A percentile compares a stretch with the other conserved stretches of the same genome.
phyloP scores from a whole-genome alignment of 2,888 invertebrate genomes.

The Habrosyne pyritoides region DNA sequence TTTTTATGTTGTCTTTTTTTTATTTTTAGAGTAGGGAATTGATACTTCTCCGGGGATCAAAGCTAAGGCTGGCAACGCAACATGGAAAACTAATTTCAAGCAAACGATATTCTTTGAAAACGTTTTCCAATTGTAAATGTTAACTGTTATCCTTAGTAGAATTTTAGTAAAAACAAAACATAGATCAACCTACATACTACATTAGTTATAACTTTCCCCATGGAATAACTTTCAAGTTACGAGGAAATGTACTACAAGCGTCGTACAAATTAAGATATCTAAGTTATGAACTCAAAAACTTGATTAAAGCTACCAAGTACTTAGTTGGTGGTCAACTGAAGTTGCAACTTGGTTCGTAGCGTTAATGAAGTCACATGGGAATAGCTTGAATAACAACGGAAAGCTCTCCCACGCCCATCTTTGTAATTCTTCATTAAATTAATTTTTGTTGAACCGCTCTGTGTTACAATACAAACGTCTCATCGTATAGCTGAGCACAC shows the following conservation, averaged over 20 bases:
- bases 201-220: background rate
- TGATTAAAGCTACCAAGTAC: constrained; percentile 1
- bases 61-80: too few relatives aligned
- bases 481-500: too few relatives aligned
- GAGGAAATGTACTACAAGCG: background rate
- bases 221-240: background rate
- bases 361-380: constrained; percentile 6
- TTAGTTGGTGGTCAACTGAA: background rate
- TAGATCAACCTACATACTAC: too few relatives aligned
- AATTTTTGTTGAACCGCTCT: background rate
- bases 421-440: background rate
- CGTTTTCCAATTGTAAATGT: too few relatives aligned
- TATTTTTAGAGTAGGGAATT: too few relatives aligned
- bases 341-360: background rate
- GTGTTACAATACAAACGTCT: too few relatives aligned
- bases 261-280: background rate
- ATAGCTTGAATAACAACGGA: constrained; percentile 5
- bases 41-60: too few relatives aligned
- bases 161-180: too few relatives aligned
- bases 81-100: too few relatives aligned
- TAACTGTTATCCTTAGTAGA: too few relatives aligned
- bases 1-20: too few relatives aligned
- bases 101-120: too few relatives aligned
- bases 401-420: background rate
- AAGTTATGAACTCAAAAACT: background rate